phyloP scores from a whole-genome alignment of 1,140 invertebrate species.

The Hycleus cichorii region DNA sequence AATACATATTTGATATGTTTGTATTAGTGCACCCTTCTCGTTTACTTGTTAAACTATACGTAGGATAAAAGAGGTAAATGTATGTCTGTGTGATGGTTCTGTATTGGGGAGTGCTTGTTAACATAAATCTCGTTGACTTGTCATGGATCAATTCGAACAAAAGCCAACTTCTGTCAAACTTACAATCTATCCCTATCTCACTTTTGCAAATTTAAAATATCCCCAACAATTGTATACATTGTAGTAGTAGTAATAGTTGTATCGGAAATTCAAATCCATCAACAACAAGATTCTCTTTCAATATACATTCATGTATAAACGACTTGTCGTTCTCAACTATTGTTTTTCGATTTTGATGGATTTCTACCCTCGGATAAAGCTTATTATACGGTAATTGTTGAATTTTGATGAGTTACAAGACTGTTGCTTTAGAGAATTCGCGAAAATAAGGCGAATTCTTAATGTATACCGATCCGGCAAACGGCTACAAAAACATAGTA shows the following conservation, averaged over 20 bases:
- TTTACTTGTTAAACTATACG: too few species aligned
- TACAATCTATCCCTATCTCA: neutral
- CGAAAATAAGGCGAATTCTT: neutral
- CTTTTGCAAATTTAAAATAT: too few species aligned
- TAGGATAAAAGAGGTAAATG: too few species aligned
- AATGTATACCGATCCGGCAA: too few species aligned
- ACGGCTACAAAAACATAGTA: too few species aligned
- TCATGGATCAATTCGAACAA: conserved; percentile 34
- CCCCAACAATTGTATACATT: too few species aligned
- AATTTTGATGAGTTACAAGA: conserved; percentile 19
- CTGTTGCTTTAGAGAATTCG: neutral
- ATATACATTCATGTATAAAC: neutral
- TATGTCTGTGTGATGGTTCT: neutral
- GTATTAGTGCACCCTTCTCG: too few species aligned
- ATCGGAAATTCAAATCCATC: too few species aligned
- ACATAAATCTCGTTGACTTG: conserved; percentile 33
- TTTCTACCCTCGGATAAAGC: conserved; percentile 24
- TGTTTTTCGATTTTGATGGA: conserved; percentile 35
- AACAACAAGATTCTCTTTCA: too few species aligned
- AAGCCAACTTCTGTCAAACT: conserved; percentile 32
- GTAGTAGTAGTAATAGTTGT: too few species aligned
- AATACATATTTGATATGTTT: too few species aligned
- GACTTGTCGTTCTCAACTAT: conserved; percentile 30
- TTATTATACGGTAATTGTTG: conserved; percentile 24
- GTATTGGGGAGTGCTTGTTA: conserved; percentile 6